A percentile compares a stretch with the other conserved stretches of the same genome.
Evolutionary conservation across 2,888 invertebrate genomes (phyloP).

Genomic region (Rotaria magnacalcarata): DNA sequence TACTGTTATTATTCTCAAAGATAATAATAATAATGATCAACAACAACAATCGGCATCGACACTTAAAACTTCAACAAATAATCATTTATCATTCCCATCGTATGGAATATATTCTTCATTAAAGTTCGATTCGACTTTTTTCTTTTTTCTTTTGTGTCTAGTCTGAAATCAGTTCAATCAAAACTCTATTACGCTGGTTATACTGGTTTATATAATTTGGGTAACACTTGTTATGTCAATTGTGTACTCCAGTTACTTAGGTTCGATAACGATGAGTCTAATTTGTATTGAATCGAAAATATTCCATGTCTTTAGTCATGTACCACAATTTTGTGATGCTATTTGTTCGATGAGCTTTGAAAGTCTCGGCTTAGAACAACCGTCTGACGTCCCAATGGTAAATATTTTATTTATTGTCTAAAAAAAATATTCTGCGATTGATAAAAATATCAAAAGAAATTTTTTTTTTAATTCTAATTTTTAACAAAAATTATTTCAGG

Average conservation of each 20-base stretch:
- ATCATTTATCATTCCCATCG: neutral
- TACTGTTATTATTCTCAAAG: conserved; percentile 24
- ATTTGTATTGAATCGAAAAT: neutral
- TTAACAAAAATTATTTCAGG: neutral
- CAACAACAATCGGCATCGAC: neutral
- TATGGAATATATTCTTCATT: neutral
- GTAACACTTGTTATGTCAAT: conserved; percentile 85
- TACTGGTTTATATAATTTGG: conserved; percentile 72
- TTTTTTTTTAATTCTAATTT: neutral
- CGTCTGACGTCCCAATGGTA: conserved; percentile 19
- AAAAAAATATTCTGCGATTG: neutral
- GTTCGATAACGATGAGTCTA: neutral
- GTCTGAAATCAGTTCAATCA: neutral
- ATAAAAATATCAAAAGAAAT: neutral
- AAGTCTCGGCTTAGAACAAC: conserved; percentile 29
- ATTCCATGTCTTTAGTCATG: neutral
- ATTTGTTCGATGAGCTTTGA: conserved; percentile 24
- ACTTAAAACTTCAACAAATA: neutral
- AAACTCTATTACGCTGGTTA: neutral
- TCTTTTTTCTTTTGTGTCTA: neutral
- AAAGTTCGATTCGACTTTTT: neutral
- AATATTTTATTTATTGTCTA: neutral
- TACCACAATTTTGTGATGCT: conserved; percentile 27
- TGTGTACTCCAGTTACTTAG: conserved; percentile 74
- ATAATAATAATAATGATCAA: conserved; percentile 6